Evolutionary conservation across 2,888 invertebrate genomes (phyloP).

Genomic region (Ceriagrion tenellum): DNA sequence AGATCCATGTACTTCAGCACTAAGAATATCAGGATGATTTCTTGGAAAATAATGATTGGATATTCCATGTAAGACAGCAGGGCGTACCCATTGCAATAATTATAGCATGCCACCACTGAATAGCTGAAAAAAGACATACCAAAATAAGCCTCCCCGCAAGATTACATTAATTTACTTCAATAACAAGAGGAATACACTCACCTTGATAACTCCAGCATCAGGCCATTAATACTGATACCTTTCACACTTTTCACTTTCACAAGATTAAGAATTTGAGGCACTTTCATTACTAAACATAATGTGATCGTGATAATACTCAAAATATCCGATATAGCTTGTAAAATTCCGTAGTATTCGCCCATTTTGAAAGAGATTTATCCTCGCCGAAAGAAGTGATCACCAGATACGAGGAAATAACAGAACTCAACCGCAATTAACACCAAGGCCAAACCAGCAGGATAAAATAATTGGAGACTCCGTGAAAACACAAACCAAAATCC

Average conservation of each 20-base stretch:
- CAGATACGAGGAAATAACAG: neutral
- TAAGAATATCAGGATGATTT: slow-evolving; percentile 86
- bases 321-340: slow-evolving; percentile 79
- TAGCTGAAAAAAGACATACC: slow-evolving; percentile 82
- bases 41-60: slow-evolving; percentile 88
- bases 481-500: slow-evolving; percentile 43
- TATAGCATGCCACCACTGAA: slow-evolving; percentile 89
- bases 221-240: slow-evolving; percentile 84
- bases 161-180: neutral
- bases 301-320: slow-evolving; percentile 88
- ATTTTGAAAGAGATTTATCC: neutral
- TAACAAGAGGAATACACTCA: slow-evolving; percentile 75
- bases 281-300: slow-evolving; percentile 88
- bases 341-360: slow-evolving; percentile 56
- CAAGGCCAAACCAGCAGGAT: neutral
- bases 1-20: slow-evolving; percentile 85
- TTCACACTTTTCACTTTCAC: slow-evolving; percentile 83
- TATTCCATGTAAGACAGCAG: slow-evolving; percentile 91
- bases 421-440: neutral
- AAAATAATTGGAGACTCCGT: slow-evolving; percentile 6
- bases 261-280: slow-evolving; percentile 89
- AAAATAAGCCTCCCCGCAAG: neutral
- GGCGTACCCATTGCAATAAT: slow-evolving; percentile 86
- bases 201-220: slow-evolving; percentile 86
- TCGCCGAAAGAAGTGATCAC: neutral